These are phyloP conservation scores for Neopelma chrysocephalum DNA, from an alignment of 2,797 vertebrate species.

Conservation along the genomic window DNA sequence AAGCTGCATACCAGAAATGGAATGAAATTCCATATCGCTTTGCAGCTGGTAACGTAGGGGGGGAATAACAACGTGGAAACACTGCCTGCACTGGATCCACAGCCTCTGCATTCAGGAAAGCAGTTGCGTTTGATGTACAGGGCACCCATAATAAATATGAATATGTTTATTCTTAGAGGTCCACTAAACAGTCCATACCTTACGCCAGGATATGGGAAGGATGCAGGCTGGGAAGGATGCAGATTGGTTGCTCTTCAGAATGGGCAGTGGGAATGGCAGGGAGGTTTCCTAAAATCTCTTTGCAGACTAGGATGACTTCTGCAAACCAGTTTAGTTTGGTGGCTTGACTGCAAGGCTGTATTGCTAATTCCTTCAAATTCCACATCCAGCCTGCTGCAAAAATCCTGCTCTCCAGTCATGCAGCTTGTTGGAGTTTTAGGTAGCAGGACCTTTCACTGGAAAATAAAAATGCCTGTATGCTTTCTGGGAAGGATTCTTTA, in stretches of 20 bases:
- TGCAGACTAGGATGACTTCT: not conserved
- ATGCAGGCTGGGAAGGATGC: not conserved
- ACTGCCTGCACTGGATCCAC: not conserved
- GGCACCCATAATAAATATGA: not conserved
- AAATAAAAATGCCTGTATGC: not conserved
- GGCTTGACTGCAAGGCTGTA: not conserved
- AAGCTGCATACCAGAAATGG: conserved; percentile 13
- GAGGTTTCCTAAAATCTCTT: not conserved
- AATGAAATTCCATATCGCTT: conserved; percentile 33
- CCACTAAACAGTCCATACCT: not conserved
- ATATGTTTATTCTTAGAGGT: not conserved
- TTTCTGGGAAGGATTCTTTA: not conserved
- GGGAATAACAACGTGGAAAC: not conserved
- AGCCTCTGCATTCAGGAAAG: not conserved
- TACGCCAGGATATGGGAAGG: not conserved
- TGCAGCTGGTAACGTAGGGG: not conserved
- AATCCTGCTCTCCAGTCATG: not conserved
- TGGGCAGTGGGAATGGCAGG: not conserved
- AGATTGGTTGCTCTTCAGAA: not conserved
- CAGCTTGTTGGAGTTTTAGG: not conserved
- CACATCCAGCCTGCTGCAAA: not conserved
- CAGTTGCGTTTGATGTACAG: accelerated
- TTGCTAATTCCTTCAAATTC: not conserved
- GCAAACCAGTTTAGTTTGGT: not conserved
- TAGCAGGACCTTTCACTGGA: not conserved